Percentiles rank a stretch among this genome's conserved stretches.
These are phyloP conservation scores for Physocephala rufipes DNA, from an alignment of 2,888 invertebrate genomes.

Conservation along the genomic window DNA sequence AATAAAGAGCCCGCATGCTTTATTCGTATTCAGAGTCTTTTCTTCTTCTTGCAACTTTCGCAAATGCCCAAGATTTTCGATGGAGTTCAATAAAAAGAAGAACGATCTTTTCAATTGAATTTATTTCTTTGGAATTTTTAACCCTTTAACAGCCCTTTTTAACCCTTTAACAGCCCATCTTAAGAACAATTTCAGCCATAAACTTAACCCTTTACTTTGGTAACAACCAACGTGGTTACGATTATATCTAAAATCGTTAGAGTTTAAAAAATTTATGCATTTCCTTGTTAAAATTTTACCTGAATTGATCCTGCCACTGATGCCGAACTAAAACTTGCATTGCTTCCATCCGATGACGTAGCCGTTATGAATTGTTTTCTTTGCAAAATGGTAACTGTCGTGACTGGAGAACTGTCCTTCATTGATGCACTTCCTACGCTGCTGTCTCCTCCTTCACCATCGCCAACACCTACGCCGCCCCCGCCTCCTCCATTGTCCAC, in stretches of 20 bases:
- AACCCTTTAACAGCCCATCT: too few relatives aligned
- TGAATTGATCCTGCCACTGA: conserved; percentile 66
- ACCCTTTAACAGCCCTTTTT: too few relatives aligned
- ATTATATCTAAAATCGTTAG: background rate
- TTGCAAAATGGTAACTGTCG: conserved; percentile 43
- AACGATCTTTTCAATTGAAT: too few relatives aligned
- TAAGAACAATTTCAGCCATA: too few relatives aligned
- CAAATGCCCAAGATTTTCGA: background rate
- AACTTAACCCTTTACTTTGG: background rate
- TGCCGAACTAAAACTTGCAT: conserved; percentile 65
- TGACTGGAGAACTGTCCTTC: too few relatives aligned
- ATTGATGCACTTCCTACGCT: conserved; percentile 43
- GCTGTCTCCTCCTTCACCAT: conserved; percentile 42
- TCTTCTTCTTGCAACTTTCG: background rate
- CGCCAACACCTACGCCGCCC: background rate
- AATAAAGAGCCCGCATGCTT: background rate
- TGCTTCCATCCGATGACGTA: conserved; percentile 59
- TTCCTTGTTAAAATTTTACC: conserved; percentile 52
- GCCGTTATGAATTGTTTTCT: conserved; percentile 50
- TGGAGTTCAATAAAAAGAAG: background rate
- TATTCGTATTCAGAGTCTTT: background rate
- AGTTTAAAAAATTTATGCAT: background rate
- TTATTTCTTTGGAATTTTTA: background rate
- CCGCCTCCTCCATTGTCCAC: background rate
- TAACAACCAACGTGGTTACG: too few relatives aligned